These are phyloP conservation scores for Eretmochelys imbricata DNA, from an alignment of 2,113 vertebrate species.

Conservation along the genomic window DNA sequence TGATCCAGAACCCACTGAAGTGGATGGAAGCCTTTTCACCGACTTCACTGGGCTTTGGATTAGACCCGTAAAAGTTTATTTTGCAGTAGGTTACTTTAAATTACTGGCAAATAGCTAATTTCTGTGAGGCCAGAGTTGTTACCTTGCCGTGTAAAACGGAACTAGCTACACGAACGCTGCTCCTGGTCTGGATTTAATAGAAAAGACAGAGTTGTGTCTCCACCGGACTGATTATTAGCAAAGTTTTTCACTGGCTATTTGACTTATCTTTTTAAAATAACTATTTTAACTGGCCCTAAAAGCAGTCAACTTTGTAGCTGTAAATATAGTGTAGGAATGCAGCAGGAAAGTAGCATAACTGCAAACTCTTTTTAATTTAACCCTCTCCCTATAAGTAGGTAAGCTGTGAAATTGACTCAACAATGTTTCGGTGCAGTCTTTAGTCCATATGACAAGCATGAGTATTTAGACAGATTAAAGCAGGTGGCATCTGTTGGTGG, in stretches of 20 bases:
- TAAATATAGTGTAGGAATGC: neutral
- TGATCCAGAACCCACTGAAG: accelerated
- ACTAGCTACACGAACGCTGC: neutral
- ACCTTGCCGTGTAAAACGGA: neutral
- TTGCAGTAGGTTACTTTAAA: neutral
- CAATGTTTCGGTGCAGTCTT: conserved; percentile 18
- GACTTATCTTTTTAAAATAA: neutral
- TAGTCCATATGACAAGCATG: conserved; percentile 10
- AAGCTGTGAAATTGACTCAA: neutral
- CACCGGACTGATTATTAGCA: neutral
- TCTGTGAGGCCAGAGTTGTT: neutral
- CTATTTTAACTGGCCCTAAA: neutral
- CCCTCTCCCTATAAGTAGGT: conserved; percentile 4
- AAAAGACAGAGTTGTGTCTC: neutral
- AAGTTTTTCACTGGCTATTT: accelerated
- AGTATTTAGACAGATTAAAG: conserved; percentile 28
- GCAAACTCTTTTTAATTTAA: neutral
- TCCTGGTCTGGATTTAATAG: neutral
- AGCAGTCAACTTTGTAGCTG: conserved; percentile 21
- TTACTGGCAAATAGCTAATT: neutral
- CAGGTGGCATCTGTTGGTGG: conserved; percentile 44
- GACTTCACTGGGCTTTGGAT: neutral
- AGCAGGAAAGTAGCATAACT: neutral
- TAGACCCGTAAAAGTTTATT: accelerated
- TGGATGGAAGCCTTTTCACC: accelerated